phyloP scores from a whole-genome alignment of 2,797 vertebrate species.

The Microhierax caerulescens region DNA sequence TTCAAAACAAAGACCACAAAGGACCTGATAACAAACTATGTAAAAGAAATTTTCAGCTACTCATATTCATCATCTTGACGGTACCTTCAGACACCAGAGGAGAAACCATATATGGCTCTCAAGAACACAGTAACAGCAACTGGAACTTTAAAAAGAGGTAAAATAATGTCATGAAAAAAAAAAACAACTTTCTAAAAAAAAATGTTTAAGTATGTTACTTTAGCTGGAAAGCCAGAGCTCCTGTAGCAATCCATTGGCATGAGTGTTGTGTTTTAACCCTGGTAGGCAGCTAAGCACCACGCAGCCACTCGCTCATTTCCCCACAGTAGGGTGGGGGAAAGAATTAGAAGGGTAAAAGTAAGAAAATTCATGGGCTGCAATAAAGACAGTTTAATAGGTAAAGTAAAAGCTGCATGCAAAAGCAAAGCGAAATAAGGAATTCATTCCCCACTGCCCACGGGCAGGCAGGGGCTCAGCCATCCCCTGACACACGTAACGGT shows the following conservation, averaged over 20 bases:
- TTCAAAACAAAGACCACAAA: neutral
- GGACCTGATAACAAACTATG: neutral
- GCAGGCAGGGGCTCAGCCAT: neutral
- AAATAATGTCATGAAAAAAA: neutral
- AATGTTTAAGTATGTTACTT: neutral
- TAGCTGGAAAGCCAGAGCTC: neutral
- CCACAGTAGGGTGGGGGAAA: rapidly evolving
- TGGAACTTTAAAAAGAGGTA: neutral
- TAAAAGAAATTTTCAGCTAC: neutral
- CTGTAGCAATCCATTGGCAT: neutral
- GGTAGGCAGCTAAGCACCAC: neutral
- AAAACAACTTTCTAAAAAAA: neutral
- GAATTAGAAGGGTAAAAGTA: neutral
- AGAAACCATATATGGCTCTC: neutral
- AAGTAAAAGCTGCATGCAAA: neutral
- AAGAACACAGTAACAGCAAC: neutral
- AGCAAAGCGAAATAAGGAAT: neutral
- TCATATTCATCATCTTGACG: neutral
- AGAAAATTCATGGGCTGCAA: neutral
- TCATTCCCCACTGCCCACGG: rapidly evolving
- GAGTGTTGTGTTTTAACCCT: neutral
- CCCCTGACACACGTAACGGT: rapidly evolving
- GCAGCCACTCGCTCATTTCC: neutral
- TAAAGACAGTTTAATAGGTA: neutral
- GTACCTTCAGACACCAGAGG: neutral